Conservation (phyloP, 1,140 invertebrate genomes). For the Hesperophylax magnus region DNA sequence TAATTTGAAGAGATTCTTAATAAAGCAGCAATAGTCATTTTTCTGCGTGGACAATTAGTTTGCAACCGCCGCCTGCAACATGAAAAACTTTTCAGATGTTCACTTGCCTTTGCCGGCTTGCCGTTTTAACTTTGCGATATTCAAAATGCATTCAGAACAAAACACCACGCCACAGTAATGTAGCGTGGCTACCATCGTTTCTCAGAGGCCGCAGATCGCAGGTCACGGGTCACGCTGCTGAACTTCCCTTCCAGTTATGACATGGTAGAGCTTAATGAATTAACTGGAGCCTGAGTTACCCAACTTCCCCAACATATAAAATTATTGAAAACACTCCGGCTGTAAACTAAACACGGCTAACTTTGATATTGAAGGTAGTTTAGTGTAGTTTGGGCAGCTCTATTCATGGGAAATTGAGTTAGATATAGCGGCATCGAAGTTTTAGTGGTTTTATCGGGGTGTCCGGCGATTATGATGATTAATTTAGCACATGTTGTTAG, state of each 20-base stretch:
- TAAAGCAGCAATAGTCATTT: too few species aligned
- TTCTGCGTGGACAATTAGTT: too few species aligned
- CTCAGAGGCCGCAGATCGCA: not conserved
- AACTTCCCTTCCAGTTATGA: not conserved
- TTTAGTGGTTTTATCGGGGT: too few species aligned
- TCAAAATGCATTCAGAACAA: not conserved
- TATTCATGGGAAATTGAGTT: too few species aligned
- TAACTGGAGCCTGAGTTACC: not conserved
- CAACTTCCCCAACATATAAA: not conserved
- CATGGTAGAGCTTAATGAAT: conserved; percentile 1
- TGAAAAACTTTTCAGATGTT: too few species aligned
- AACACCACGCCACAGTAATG: conserved; percentile 2
- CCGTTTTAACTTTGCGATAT: not conserved
- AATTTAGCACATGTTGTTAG: too few species aligned
- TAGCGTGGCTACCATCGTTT: not conserved
- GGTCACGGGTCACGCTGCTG: not conserved
- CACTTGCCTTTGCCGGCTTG: not conserved
- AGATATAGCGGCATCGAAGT: too few species aligned
- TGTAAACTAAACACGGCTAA: not conserved
- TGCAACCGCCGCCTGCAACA: too few species aligned
- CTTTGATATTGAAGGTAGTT: conserved; percentile 22
- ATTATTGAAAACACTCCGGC: conserved; percentile 24
- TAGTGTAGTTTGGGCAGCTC: not conserved
- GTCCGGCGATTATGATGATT: too few species aligned
- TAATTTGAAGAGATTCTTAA: too few species aligned